These are phyloP conservation scores for Lethrus apterus DNA, from an alignment of 1,140 invertebrate genomes.

Conservation along the genomic window DNA sequence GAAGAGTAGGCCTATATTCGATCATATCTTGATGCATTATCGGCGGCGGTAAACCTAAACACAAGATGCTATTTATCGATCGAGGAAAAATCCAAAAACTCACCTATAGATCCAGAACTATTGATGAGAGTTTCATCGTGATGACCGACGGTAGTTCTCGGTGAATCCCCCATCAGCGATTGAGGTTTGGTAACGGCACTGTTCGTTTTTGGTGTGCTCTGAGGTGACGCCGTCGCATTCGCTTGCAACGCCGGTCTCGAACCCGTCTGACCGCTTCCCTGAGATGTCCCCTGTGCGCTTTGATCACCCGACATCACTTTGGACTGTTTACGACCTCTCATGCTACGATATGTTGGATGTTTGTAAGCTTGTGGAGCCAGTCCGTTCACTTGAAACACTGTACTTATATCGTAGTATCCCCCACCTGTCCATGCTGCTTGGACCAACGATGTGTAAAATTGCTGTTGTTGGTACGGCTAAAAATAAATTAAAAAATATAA, in stretches of 20 bases:
- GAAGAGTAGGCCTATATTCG: background rate
- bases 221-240: conserved; percentile 12
- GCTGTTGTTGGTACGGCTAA: conserved; percentile 41
- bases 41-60: conserved; percentile 3
- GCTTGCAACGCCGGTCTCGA: conserved; percentile 4
- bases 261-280: conserved; percentile 21
- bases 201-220: conserved; percentile 17
- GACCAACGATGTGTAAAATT: conserved; percentile 51
- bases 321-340: conserved; percentile 23
- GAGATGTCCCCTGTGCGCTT: background rate
- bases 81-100: background rate
- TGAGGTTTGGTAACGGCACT: conserved; percentile 18
- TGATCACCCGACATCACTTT: conserved; percentile 3
- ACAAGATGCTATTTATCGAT: background rate
- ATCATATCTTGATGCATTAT: background rate
- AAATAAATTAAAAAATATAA: conserved; percentile 14
- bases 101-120: background rate
- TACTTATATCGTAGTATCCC: conserved; percentile 62
- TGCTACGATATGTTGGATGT: conserved; percentile 38
- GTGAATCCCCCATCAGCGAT: conserved; percentile 18
- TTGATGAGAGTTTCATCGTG: conserved; percentile 2
- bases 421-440: conserved; percentile 51
- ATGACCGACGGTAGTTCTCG: conserved; percentile 1
- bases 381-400: conserved; percentile 67
- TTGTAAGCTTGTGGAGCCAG: conserved; percentile 62